phyloP scores from a whole-genome alignment of 2,888 invertebrate genomes.

The Callosobruchus maculatus region DNA sequence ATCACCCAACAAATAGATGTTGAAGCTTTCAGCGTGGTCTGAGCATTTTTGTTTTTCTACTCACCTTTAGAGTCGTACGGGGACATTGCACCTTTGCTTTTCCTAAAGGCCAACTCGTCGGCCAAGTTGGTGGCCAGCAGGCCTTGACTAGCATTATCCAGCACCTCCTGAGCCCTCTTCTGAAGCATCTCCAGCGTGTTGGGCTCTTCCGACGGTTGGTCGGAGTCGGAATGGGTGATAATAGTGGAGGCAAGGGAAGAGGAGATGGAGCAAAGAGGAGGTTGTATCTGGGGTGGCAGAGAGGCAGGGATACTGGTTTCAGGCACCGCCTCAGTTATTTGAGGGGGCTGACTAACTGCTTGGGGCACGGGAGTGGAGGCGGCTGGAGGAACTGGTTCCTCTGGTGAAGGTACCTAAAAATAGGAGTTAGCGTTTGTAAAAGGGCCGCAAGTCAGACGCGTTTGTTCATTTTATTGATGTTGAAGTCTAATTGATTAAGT shows the following conservation, averaged over 20 bases:
- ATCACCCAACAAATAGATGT: too few species aligned
- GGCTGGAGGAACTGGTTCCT: conserved; percentile 51
- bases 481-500: too few species aligned
- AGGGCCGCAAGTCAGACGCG: too few species aligned
- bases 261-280: conserved; percentile 71
- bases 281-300: conserved; percentile 59
- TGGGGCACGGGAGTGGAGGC: conserved; percentile 43
- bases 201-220: conserved; percentile 75
- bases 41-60: too few species aligned
- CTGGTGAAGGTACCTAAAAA: conserved; percentile 49
- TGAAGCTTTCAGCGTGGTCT: too few species aligned
- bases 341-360: conserved; percentile 35
- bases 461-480: too few species aligned
- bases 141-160: conserved; percentile 91
- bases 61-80: conserved; percentile 76
- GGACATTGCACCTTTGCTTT: conserved; percentile 73
- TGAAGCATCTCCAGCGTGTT: conserved; percentile 92
- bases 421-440: too few species aligned
- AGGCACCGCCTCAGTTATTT: conserved; percentile 33
- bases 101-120: conserved; percentile 83
- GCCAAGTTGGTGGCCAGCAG: conserved; percentile 84
- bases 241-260: conserved; percentile 81
- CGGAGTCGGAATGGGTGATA: conserved; percentile 69
- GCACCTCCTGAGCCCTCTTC: conserved; percentile 86
- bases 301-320: conserved; percentile 50